Base-by-base conservation (phyloP, 2,113 vertebrate species). In the Opisthocomus hoazin region DNA sequence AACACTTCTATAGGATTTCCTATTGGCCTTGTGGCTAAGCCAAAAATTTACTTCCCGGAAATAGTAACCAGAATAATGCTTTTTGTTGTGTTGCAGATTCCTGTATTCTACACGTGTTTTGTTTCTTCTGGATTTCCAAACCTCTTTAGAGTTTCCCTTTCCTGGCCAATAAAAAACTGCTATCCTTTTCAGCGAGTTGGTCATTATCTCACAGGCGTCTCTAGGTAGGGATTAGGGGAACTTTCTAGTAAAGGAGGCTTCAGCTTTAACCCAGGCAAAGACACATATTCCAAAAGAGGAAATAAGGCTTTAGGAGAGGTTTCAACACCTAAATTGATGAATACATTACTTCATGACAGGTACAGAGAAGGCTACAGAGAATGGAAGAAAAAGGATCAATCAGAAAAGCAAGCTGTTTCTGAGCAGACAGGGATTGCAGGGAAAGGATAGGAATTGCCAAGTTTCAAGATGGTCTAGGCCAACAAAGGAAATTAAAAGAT, bases 1-100 rank as follows among this genome's bases (percentile, higher is more conserved):
- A 83, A 73, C 37, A 50, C 54, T 91, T 94, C 81, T 87, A 24
- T 89, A 87, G 75, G 84, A 88, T 88, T 96, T 95, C 91, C 90
- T 83, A 91, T 41, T 85, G 75, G 66, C 81, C 57, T 91, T 95
- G 53, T 29, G 7, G 3, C 45, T 73, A 87, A 89, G 50, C 23
- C 32, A 85, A 60, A 95, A 89, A 61, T 36, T 75, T 86, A 45
- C 54, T 94, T 96, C 75, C 93, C 1, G 70, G 90, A 93, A 91
- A 90, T 34, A 83, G 61, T 51, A 93, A 74, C 61, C 0, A 6
- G 56, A 87, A 70, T 66, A 70, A 81, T 0, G 1, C 5, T 65
- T 93, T 46, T 34, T 85, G 50, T 71, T 93, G n/a, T 65, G 58
- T 50, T 91, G 74, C 21, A 80, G 76, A 90, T 85, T 83, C 66